Conservation (phyloP, 1,140 invertebrate genomes). For the Philaenus spumarius region DNA sequence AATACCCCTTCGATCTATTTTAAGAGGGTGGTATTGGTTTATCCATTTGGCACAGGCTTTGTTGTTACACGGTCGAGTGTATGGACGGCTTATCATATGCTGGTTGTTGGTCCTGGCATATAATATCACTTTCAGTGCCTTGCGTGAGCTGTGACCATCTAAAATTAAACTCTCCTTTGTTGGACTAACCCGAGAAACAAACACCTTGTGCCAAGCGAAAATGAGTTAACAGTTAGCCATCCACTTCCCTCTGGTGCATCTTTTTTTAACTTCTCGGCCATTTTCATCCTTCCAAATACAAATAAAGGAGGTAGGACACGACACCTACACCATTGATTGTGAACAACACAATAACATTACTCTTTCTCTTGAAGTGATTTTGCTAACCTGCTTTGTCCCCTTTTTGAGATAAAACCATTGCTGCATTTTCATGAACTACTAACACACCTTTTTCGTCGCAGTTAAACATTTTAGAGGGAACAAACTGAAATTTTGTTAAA, state of each 20-base stretch:
- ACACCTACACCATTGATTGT: slow-evolving; percentile 15
- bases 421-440: slow-evolving; percentile 36
- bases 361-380: slow-evolving; percentile 34
- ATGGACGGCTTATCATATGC: slow-evolving; percentile 35
- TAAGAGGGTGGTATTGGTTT: neutral
- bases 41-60: slow-evolving; percentile 33
- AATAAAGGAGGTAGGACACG: slow-evolving; percentile 26
- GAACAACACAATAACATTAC: slow-evolving; percentile 20
- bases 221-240: slow-evolving; percentile 35
- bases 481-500: slow-evolving; percentile 25
- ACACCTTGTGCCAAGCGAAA: slow-evolving; percentile 35
- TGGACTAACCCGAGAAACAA: slow-evolving; percentile 22
- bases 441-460: slow-evolving; percentile 39
- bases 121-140: slow-evolving; percentile 35
- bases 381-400: slow-evolving; percentile 34
- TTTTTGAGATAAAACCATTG: slow-evolving; percentile 35
- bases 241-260: slow-evolving; percentile 26
- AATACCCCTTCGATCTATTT: slow-evolving; percentile 16
- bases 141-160: slow-evolving; percentile 35
- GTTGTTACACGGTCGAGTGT: slow-evolving; percentile 36
- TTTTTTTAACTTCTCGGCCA: slow-evolving; percentile 11
- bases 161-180: slow-evolving; percentile 28
- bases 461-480: slow-evolving; percentile 33
- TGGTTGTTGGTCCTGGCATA: slow-evolving; percentile 35
- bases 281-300: slow-evolving; percentile 28